These are phyloP conservation scores for Montipora foliosa DNA, from an alignment of 64 coral and sea anemone species.

Conservation along the genomic window DNA sequence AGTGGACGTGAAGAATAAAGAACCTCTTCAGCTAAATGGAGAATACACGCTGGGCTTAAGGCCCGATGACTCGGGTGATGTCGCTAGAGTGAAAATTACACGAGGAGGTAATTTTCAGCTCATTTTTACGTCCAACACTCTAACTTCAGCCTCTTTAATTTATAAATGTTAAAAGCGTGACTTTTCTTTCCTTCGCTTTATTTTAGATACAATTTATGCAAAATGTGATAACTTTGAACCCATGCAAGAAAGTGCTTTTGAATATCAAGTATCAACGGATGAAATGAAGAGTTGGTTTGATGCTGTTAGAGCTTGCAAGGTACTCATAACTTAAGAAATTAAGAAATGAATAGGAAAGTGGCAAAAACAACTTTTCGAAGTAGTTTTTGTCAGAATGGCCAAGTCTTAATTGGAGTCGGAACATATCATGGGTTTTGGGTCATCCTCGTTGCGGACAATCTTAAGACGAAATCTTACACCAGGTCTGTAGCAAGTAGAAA, in stretches of 20 bases:
- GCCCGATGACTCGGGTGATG: slow-evolving; percentile 79
- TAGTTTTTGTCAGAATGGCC: too few species aligned
- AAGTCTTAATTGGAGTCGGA: too few species aligned
- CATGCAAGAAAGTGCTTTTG: slow-evolving; percentile 54
- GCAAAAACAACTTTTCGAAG: too few species aligned
- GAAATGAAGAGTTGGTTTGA: slow-evolving; percentile 81
- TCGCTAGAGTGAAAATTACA: slow-evolving; percentile 69
- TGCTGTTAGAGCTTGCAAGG: slow-evolving; percentile 77
- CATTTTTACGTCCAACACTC: not conserved
- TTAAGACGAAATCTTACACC: too few species aligned
- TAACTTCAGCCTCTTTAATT: not conserved
- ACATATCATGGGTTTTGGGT: too few species aligned
- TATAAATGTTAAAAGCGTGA: not conserved
- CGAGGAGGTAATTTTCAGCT: slow-evolving; percentile 62
- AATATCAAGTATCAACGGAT: slow-evolving; percentile 66
- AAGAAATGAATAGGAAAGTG: too few species aligned
- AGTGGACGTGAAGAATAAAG: slow-evolving; percentile 56
- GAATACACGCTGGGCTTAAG: slow-evolving; percentile 80
- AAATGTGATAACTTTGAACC: slow-evolving; percentile 71
- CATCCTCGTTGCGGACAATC: too few species aligned
- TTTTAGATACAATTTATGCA: slow-evolving; percentile 60
- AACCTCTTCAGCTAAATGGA: slow-evolving; percentile 71
- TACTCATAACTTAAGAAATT: not conserved
- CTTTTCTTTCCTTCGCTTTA: not conserved
- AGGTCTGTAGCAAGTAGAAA: too few species aligned